Percentiles rank a stretch among this genome's conserved stretches.
Evolutionary conservation across 2,888 invertebrate species (phyloP).

Genomic region (Morinoia aosen): DNA sequence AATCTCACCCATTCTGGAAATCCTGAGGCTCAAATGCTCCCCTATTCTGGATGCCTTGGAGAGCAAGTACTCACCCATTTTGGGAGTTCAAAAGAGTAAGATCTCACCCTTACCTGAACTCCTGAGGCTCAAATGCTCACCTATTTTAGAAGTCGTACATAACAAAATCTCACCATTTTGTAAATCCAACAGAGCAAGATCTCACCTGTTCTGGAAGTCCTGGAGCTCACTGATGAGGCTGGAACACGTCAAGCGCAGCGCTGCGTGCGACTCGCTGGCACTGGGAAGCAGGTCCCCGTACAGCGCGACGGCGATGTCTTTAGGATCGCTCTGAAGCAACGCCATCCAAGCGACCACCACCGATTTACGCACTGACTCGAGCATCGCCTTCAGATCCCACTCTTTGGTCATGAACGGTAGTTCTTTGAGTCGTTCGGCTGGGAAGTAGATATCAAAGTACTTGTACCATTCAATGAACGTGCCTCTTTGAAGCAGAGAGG

Average conservation of each 20-base stretch:
- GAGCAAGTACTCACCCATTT: no score
- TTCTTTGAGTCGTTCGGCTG: neutral
- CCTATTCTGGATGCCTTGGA: no score
- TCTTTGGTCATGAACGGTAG: neutral
- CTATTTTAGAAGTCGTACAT: no score
- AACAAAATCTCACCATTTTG: no score
- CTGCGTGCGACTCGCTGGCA: neutral
- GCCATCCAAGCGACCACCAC: neutral
- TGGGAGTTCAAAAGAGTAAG: no score
- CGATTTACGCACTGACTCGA: neutral
- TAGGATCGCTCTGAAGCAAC: neutral
- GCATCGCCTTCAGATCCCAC: neutral
- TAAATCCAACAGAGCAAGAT: no score
- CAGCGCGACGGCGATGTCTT: neutral
- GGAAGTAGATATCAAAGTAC: neutral
- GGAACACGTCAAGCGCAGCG: neutral
- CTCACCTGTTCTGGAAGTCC: neutral
- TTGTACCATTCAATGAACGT: neutral
- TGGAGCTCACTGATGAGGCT: neutral
- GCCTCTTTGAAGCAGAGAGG: neutral
- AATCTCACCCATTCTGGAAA: no score
- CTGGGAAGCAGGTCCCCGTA: constrained; percentile 7
- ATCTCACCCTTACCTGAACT: no score
- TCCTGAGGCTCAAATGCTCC: no score
- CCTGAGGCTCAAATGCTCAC: no score